Conservation (phyloP, 2,888 invertebrate species). For the Neelides folsomi region DNA sequence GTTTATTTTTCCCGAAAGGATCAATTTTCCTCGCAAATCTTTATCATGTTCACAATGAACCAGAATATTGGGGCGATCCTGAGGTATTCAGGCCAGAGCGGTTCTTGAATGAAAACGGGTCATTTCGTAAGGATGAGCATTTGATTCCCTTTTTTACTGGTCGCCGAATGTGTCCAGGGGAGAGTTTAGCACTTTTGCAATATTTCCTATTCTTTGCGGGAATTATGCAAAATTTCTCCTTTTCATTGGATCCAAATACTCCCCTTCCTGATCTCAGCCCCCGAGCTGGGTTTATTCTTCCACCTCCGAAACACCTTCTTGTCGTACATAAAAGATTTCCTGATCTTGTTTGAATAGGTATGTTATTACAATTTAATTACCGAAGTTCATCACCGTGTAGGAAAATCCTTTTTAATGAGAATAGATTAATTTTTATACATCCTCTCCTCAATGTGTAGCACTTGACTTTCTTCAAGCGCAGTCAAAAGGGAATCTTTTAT, state of each 20-base stretch:
- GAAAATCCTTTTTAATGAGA: no score
- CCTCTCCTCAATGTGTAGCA: no score
- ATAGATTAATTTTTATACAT: no score
- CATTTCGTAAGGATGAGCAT: conserved; percentile 28
- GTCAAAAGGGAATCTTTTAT: no score
- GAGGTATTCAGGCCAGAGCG: conserved; percentile 24
- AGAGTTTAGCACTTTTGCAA: conserved; percentile 25
- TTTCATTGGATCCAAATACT: conserved; percentile 22
- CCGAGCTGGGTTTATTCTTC: conserved; percentile 25
- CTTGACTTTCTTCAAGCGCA: no score
- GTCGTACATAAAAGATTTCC: conserved; percentile 14
- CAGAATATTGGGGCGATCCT: conserved; percentile 25
- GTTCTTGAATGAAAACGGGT: conserved; percentile 18
- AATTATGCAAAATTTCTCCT: conserved; percentile 25
- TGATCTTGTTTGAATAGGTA: no score
- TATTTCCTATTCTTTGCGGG: conserved; percentile 30
- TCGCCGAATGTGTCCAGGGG: conserved; percentile 26
- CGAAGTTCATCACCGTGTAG: no score
- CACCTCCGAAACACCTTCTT: conserved; percentile 26
- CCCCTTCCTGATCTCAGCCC: conserved; percentile 24
- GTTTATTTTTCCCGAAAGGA: conserved; percentile 21
- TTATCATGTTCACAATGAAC: conserved; percentile 21
- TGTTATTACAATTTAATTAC: no score
- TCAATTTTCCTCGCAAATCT: conserved; percentile 26
- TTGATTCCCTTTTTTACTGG: conserved; percentile 33